phyloP scores from a whole-genome alignment of 2,797 vertebrate genomes.

The Sebastes trivittatus region DNA sequence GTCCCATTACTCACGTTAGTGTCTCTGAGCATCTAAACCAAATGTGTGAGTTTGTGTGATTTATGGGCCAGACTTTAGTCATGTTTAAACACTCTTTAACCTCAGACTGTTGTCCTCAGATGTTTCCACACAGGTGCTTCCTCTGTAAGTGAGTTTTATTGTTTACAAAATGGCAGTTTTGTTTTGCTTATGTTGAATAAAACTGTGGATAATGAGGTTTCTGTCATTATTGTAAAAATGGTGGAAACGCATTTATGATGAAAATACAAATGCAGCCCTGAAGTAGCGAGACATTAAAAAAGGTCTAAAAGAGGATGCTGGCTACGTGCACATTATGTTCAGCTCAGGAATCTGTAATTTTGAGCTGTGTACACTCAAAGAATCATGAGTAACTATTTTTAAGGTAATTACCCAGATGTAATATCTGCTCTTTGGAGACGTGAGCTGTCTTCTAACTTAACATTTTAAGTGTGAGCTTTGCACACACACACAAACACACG shows the following conservation, averaged over 20 bases:
- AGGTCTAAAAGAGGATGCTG: too few species aligned
- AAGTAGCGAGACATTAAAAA: conserved; percentile 40
- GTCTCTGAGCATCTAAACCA: conserved; percentile 8
- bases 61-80: conserved; percentile 6
- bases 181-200: conserved; percentile 65
- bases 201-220: conserved; percentile 25
- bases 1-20: conserved; percentile 4
- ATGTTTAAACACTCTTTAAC: conserved; percentile 24
- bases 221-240: conserved; percentile 32
- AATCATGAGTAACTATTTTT: conserved; percentile 47
- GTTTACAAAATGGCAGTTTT: conserved; percentile 48
- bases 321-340: conserved; percentile 19
- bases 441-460: not conserved
- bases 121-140: conserved; percentile 24
- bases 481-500: not conserved
- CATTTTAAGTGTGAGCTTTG: not conserved
- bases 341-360: conserved; percentile 54
- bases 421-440: conserved; percentile 18
- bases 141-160: conserved; percentile 44
- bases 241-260: not conserved
- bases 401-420: conserved; percentile 37
- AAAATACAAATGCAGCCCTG: not conserved
- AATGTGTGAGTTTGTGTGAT: not conserved
- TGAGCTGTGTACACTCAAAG: conserved; percentile 4
- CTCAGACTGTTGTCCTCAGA: conserved; percentile 41